Evolutionary conservation across 2,797 vertebrate genomes (phyloP), one percentile per base, ranked within the genome.

Genomic region (Chaetodon trifasciatus): DNA sequence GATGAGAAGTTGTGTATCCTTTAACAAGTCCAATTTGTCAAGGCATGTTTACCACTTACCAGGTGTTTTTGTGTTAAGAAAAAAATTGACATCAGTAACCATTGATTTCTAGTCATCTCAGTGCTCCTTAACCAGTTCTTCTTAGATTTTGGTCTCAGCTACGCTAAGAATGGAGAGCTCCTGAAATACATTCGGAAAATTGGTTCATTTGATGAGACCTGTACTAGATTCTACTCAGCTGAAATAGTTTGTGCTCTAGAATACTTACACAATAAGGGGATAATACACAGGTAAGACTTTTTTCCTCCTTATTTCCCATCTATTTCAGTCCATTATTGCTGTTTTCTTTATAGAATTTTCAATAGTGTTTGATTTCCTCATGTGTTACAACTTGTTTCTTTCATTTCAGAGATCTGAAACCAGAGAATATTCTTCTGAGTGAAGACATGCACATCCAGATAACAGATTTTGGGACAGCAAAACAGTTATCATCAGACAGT

Each of bases 1-100:
- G 98, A 99, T 74, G 98, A 99, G 93, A 99, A 99, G 92, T 96
- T 99, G 23, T 99, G 98, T 99, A 99, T 99, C 98, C 98, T 99
- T 85, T 90, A 66, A 83, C n/a, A 79, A 32, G 8, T 58, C 19
- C 16, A 60, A 8, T 50, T 65, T 70, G 21, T 76, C 9, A 65
- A 11, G 7, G 2, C 44, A 11, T 73, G 12, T 53, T 66, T 1
- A 5, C 37, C 42, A 8, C 3, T 17, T 23, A 5, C 16, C 5
- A 37, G 5, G 21, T 78, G 15, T 67, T 70, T 76, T 53, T 76
- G 28, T 61, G n/a, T 47, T 40, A n/a, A 23, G n/a, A 24, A 24
- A 12, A n/a, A 24, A 0, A 7, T 6, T 6, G 0, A 8, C 42
- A 17, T 2, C 13, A 7, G 0, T 7, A n/a, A n/a, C 44, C 40